Percentiles rank a stretch among this genome's conserved stretches.
Evolutionary conservation across 2,888 invertebrate genomes (phyloP).

Genomic region (Agrilus biguttatus): DNA sequence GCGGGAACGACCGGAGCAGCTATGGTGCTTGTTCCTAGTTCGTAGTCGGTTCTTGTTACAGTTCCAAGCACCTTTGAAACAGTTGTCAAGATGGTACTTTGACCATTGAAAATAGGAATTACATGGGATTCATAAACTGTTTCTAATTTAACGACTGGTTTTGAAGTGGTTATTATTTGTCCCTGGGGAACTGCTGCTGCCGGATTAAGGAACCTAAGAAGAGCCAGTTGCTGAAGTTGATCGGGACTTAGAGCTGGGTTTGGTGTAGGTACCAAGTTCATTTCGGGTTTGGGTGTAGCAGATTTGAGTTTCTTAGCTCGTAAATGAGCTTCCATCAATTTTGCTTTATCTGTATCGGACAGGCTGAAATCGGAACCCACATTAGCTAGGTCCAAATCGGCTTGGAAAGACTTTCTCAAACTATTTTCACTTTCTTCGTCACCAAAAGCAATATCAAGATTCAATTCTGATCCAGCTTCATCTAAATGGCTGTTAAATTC

Average conservation of each 20-base stretch:
- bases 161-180: conserved; percentile 63
- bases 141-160: conserved; percentile 59
- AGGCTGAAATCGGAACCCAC: conserved; percentile 60
- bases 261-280: conserved; percentile 24
- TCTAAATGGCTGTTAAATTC: conserved; percentile 80
- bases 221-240: conserved; percentile 59
- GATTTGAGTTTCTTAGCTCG: conserved; percentile 33
- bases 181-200: conserved; percentile 48
- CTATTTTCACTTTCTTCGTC: conserved; percentile 48
- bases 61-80: conserved; percentile 64
- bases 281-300: conserved; percentile 17
- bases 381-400: conserved; percentile 55
- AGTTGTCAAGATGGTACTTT: conserved; percentile 61
- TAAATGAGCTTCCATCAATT: conserved; percentile 37
- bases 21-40: conserved; percentile 59
- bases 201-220: conserved; percentile 56
- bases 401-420: conserved; percentile 38
- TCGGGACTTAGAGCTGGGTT: conserved; percentile 48
- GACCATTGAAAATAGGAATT: conserved; percentile 62
- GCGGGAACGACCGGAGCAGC: conserved; percentile 32
- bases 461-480: conserved; percentile 77
- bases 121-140: conserved; percentile 73
- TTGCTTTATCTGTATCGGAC: conserved; percentile 52
- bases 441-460: conserved; percentile 73
- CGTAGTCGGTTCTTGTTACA: conserved; percentile 64